Evolutionary conservation across 2,113 vertebrate species (phyloP).

Genomic region (Dasyprocta punctata): DNA sequence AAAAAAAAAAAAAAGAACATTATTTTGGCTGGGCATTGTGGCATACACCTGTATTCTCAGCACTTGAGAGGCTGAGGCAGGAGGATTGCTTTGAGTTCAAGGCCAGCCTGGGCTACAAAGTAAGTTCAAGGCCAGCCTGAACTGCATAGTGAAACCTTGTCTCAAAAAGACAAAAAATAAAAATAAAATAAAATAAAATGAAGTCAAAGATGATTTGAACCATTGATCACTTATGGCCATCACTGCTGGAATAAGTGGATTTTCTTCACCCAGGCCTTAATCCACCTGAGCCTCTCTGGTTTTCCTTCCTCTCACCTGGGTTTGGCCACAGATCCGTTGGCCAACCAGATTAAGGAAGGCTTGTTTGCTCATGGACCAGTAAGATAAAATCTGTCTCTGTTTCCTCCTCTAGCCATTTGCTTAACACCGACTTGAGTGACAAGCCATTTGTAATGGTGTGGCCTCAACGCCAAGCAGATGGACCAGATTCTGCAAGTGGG

Average conservation of each 20-base stretch:
- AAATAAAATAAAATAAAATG: not conserved
- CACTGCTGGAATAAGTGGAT: not conserved
- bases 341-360: not conserved
- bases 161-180: no score
- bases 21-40: no score
- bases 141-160: no score
- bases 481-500: not conserved
- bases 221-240: not conserved
- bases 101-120: no score
- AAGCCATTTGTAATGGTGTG: not conserved
- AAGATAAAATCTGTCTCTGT: constrained; percentile 9
- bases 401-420: not conserved
- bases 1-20: no score
- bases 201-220: not conserved
- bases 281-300: not conserved
- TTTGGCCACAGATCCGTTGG: not conserved
- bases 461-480: not conserved
- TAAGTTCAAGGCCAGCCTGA: no score
- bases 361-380: not conserved
- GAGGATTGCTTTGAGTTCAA: no score
- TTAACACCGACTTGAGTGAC: not conserved
- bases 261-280: not conserved
- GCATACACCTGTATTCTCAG: no score
- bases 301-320: not conserved
- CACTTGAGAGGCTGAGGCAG: no score